Conservation (phyloP, 1,140 invertebrate genomes). For the Hyles euphorbiae region DNA sequence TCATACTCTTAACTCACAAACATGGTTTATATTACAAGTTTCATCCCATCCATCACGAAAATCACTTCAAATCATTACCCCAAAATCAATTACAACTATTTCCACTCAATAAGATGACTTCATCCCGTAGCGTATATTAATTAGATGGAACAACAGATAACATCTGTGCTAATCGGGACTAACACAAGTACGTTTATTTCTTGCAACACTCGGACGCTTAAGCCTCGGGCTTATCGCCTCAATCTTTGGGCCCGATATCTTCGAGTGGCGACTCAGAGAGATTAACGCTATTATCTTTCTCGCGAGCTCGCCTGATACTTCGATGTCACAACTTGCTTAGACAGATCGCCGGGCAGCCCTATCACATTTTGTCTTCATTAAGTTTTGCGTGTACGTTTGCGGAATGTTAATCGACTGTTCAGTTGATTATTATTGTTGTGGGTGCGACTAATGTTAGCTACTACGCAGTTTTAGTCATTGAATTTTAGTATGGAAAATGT, state of each 20-base stretch:
- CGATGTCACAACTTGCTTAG: slow-evolving; percentile 32
- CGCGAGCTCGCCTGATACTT: slow-evolving; percentile 34
- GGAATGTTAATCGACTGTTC: too few species aligned
- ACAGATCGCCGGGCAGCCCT: slow-evolving; percentile 9
- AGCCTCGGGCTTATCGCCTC: slow-evolving; percentile 34
- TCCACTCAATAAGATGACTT: too few species aligned
- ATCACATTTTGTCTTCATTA: slow-evolving; percentile 5
- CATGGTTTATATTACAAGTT: too few species aligned
- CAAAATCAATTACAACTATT: too few species aligned
- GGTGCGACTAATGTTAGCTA: too few species aligned
- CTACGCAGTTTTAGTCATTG: too few species aligned
- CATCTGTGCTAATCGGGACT: slow-evolving; percentile 7
- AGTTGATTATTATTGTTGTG: too few species aligned
- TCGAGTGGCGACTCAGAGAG: slow-evolving; percentile 33
- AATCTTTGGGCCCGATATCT: slow-evolving; percentile 33
- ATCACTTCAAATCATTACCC: too few species aligned
- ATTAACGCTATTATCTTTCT: slow-evolving; percentile 44
- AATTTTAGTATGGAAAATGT: too few species aligned
- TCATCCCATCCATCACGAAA: too few species aligned
- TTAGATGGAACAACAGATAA: slow-evolving; percentile 9
- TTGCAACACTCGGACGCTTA: slow-evolving; percentile 22
- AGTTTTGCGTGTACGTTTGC: too few species aligned
- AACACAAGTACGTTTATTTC: slow-evolving; percentile 13
- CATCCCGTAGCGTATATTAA: neutral
- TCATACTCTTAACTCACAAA: too few species aligned